A percentile compares a stretch with the other conserved stretches of the same genome.
These are phyloP conservation scores for Drosophila santomea DNA, from an alignment of 1,140 invertebrate species.

Conservation along the genomic window DNA sequence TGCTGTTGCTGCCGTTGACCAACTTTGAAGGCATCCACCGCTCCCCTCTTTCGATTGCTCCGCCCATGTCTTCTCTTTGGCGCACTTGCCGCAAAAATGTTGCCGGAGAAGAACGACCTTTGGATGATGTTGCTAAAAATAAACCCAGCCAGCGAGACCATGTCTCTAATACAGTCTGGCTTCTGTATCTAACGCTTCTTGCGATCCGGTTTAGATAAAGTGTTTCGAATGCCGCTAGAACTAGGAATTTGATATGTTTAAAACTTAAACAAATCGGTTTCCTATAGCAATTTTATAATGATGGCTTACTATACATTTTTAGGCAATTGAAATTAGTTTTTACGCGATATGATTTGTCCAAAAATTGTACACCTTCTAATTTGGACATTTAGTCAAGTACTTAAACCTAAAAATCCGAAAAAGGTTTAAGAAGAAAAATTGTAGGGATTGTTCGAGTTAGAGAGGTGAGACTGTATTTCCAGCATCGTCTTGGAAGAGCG, in stretches of 20 bases:
- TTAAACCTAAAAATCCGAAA: too few species aligned
- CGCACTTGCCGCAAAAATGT: slow-evolving; percentile 53
- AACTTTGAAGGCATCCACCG: slow-evolving; percentile 38
- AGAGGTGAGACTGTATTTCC: slow-evolving; percentile 51
- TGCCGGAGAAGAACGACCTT: slow-evolving; percentile 76
- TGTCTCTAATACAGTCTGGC: slow-evolving; percentile 59
- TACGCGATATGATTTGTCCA: too few species aligned
- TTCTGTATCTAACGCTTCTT: neutral
- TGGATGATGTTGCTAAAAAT: slow-evolving; percentile 79
- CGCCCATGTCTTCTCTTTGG: slow-evolving; percentile 13
- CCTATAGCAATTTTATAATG: too few species aligned
- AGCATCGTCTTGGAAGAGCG: slow-evolving; percentile 45
- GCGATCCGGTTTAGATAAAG: neutral
- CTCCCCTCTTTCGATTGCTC: slow-evolving; percentile 10
- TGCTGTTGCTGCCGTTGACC: slow-evolving; percentile 33
- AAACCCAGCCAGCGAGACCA: slow-evolving; percentile 52
- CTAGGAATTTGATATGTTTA: too few species aligned
- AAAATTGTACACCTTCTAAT: too few species aligned
- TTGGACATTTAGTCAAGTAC: too few species aligned
- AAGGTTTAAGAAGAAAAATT: neutral
- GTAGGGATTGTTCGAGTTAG: neutral
- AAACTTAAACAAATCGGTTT: too few species aligned
- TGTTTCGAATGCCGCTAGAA: too few species aligned
- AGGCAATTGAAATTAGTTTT: too few species aligned
- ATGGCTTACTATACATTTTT: too few species aligned